phyloP scores from a whole-genome alignment of 2,888 invertebrate genomes.

The Thereva nobilitata region DNA sequence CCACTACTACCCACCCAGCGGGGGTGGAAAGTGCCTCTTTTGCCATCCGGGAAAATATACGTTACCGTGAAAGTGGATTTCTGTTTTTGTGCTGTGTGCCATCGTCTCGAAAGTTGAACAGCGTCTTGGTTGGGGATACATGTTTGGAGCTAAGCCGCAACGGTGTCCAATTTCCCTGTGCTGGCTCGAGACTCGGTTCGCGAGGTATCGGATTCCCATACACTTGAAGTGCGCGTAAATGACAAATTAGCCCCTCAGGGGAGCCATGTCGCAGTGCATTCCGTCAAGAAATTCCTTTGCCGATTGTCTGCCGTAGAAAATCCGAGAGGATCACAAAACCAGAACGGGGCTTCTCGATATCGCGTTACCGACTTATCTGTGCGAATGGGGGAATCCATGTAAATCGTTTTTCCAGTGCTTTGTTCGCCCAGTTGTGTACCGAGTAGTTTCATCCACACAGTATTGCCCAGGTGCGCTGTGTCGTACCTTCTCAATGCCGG shows the following conservation, averaged over 20 bases:
- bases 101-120: background rate
- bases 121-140: background rate
- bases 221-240: slow-evolving; percentile 13
- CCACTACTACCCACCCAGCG: background rate
- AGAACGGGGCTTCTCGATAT: slow-evolving; percentile 28
- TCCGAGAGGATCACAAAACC: slow-evolving; percentile 7
- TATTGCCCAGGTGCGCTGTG: background rate
- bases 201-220: background rate
- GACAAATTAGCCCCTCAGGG: slow-evolving; percentile 8
- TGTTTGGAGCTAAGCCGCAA: background rate
- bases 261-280: background rate
- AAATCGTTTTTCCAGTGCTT: slow-evolving; percentile 24
- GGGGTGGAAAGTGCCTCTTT: background rate
- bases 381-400: slow-evolving; percentile 10
- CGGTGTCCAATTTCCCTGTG: slow-evolving; percentile 12
- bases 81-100: background rate
- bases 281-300: slow-evolving; percentile 14
- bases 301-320: slow-evolving; percentile 10
- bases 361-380: background rate
- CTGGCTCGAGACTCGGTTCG: background rate
- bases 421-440: background rate
- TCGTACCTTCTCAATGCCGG: no score
- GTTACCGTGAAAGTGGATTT: slow-evolving; percentile 5
- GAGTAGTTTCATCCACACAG: background rate
- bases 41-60: background rate